Percentiles rank a stretch among this genome's conserved stretches.
phyloP scores from a whole-genome alignment of 2,113 vertebrate genomes.

The Perca schrenkii region DNA sequence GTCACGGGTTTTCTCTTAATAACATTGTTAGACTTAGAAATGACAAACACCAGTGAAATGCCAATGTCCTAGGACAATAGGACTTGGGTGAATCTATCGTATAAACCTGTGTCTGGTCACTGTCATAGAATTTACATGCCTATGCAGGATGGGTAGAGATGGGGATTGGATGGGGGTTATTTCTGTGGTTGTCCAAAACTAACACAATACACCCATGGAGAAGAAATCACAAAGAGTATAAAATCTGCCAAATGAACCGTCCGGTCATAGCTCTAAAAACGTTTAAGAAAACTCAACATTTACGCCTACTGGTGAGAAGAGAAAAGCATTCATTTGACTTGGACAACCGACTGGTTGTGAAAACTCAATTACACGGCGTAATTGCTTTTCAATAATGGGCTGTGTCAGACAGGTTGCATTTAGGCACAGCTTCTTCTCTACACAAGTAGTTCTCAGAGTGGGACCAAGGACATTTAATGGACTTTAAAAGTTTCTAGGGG shows the following conservation, averaged over 20 bases:
- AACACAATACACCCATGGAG: slow-evolving; percentile 31
- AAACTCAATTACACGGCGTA: slow-evolving; percentile 39
- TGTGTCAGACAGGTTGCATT: slow-evolving; percentile 25
- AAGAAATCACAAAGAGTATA: slow-evolving; percentile 26
- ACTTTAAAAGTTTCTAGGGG: not conserved
- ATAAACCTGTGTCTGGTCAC: slow-evolving; percentile 73
- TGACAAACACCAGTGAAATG: slow-evolving; percentile 69
- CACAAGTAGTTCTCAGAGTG: not conserved
- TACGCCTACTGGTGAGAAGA: not conserved
- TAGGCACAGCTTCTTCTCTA: slow-evolving; percentile 3
- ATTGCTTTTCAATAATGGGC: slow-evolving; percentile 45
- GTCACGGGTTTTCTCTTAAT: slow-evolving; percentile 70
- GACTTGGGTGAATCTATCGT: slow-evolving; percentile 42
- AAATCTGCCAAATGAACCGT: slow-evolving; percentile 14
- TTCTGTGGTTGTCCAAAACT: slow-evolving; percentile 25
- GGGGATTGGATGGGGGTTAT: slow-evolving; percentile 31
- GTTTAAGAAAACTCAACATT: slow-evolving; percentile 22
- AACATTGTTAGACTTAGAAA: slow-evolving; percentile 65
- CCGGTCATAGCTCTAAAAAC: not conserved
- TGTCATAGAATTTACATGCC: slow-evolving; percentile 67
- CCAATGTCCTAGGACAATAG: slow-evolving; percentile 54
- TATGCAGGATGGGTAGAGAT: slow-evolving; percentile 49
- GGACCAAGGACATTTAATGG: not conserved
- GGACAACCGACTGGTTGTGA: slow-evolving; percentile 24
- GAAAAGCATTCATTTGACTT: slow-evolving; percentile 38